These are phyloP conservation scores for Drosophila peninsularis DNA, from an alignment of 2,888 invertebrate genomes.

Conservation along the genomic window DNA sequence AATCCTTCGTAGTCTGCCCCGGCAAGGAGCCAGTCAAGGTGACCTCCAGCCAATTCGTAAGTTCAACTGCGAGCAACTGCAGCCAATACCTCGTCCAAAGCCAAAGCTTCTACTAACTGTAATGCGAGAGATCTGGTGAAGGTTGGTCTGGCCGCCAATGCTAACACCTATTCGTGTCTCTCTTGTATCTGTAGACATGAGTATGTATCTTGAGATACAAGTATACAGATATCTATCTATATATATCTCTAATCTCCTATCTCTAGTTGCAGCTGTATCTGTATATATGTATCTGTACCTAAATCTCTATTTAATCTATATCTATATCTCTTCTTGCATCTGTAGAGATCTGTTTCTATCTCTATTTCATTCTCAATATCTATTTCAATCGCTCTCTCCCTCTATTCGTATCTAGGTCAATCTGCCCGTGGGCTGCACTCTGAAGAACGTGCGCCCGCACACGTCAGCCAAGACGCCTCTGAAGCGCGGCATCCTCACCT, in stretches of 20 bases:
- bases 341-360: neutral
- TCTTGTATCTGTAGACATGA: neutral
- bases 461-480: conserved; percentile 50
- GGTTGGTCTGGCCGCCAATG: conserved; percentile 18
- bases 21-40: conserved; percentile 82
- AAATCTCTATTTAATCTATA: neutral
- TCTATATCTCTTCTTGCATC: neutral
- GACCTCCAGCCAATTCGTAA: conserved; percentile 83
- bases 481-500: conserved; percentile 67
- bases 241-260: too few species aligned
- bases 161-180: neutral
- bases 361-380: neutral
- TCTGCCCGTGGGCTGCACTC: conserved; percentile 82
- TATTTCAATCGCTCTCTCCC: neutral
- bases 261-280: neutral
- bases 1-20: conserved; percentile 83
- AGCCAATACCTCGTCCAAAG: conserved; percentile 28
- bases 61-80: conserved; percentile 63
- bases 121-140: conserved; percentile 29
- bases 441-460: conserved; percentile 81
- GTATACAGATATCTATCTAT: too few species aligned
- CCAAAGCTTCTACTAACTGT: conserved; percentile 18
- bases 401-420: conserved; percentile 69
- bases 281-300: neutral
- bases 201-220: neutral